These are phyloP conservation scores for Steinernema feltiae DNA, from an alignment of 1,140 invertebrate genomes.

Conservation along the genomic window DNA sequence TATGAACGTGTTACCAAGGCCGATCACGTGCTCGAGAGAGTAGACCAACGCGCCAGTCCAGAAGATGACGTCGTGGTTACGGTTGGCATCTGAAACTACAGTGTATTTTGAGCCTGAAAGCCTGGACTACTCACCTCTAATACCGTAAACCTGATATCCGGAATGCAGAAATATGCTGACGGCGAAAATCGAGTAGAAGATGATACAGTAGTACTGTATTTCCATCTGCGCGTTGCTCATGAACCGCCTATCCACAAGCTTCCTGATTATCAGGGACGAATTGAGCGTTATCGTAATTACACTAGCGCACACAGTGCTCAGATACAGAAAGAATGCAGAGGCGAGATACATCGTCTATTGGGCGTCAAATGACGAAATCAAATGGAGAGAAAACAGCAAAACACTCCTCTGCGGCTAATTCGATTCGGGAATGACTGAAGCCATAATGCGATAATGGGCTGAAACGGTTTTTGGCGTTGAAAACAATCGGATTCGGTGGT, in stretches of 20 bases:
- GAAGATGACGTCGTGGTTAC: not conserved
- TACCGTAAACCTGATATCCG: not conserved
- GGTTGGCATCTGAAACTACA: not conserved
- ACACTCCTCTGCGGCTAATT: no score
- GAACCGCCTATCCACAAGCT: not conserved
- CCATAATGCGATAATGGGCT: no score
- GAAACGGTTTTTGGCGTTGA: no score
- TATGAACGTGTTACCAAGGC: not conserved
- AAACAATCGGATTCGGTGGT: no score
- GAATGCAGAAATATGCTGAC: not conserved
- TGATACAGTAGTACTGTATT: conserved; percentile 6
- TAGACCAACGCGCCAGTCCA: not conserved
- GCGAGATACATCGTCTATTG: no score
- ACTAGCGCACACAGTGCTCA: not conserved
- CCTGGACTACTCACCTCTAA: not conserved
- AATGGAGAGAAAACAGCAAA: no score
- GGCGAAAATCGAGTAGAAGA: not conserved
- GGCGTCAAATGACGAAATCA: no score
- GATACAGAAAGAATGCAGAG: not conserved
- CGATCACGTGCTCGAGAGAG: not conserved
- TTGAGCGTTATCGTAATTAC: not conserved
- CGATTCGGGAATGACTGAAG: no score
- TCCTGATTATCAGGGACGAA: no score
- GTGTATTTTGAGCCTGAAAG: not conserved
- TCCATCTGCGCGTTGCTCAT: not conserved